Evolutionary conservation across 1,140 invertebrate species (phyloP).

Genomic region (Sipha flava): DNA sequence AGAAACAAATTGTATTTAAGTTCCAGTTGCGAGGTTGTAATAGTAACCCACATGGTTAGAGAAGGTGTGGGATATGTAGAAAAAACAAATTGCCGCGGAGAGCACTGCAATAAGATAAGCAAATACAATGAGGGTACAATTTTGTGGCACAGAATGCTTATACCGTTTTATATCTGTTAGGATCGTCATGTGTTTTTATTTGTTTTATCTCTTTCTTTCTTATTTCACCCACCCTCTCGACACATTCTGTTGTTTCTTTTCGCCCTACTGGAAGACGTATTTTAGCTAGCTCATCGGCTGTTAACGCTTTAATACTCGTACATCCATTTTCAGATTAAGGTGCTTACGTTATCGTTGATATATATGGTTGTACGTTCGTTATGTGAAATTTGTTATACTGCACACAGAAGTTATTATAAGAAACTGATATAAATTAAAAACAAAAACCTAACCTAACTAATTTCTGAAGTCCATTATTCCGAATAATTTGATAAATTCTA

Average conservation of each 20-base stretch:
- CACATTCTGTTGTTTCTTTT: neutral
- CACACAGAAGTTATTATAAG: neutral
- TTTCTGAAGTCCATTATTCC: too few relatives aligned
- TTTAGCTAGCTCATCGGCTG: neutral
- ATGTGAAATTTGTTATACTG: too few relatives aligned
- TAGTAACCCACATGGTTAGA: neutral
- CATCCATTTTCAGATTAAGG: neutral
- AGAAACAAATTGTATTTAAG: neutral
- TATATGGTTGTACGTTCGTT: too few relatives aligned
- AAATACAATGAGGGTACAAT: neutral
- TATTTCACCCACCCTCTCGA: neutral
- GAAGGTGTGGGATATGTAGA: neutral
- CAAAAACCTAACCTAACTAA: too few relatives aligned
- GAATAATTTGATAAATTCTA: too few relatives aligned
- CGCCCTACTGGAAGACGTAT: neutral
- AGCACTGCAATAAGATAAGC: neutral
- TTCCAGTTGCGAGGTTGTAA: too few relatives aligned
- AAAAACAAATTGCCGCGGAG: neutral
- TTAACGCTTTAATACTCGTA: neutral
- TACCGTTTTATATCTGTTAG: neutral
- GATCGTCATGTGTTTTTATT: neutral
- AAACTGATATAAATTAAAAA: neutral
- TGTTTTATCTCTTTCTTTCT: neutral
- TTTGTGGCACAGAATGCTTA: neutral
- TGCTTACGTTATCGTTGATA: neutral